These are phyloP conservation scores for Gnatocerus cornutus DNA, from an alignment of 2,888 invertebrate species.

Conservation along the genomic window DNA sequence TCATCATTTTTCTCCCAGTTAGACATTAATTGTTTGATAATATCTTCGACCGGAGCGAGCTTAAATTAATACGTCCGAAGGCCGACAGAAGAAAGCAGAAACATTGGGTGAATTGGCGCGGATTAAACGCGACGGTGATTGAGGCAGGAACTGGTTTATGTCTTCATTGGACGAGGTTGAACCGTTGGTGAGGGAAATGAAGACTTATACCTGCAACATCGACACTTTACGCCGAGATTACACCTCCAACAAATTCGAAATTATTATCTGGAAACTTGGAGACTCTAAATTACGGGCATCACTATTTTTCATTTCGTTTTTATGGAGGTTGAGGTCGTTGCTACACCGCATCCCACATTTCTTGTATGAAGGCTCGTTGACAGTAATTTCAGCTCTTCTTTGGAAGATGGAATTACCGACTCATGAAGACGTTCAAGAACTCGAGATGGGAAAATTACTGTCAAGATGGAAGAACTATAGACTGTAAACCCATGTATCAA, in stretches of 20 bases:
- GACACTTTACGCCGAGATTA: background rate
- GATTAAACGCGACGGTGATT: slow-evolving; percentile 17
- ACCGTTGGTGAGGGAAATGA: slow-evolving; percentile 3
- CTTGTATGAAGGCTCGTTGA: background rate
- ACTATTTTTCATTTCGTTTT: background rate
- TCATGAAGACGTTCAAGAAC: too few species aligned
- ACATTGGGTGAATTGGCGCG: slow-evolving; percentile 14
- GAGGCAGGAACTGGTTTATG: slow-evolving; percentile 11
- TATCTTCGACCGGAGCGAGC: slow-evolving; percentile 22
- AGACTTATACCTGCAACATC: slow-evolving; percentile 1
- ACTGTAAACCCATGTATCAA: background rate
- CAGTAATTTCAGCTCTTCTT: slow-evolving; percentile 2
- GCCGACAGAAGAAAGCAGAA: slow-evolving; percentile 17
- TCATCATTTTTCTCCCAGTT: slow-evolving; percentile 36
- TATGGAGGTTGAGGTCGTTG: too few species aligned
- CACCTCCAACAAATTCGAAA: background rate
- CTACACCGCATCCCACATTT: background rate
- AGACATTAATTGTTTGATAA: slow-evolving; percentile 44
- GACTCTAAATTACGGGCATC: background rate
- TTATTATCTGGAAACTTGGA: background rate
- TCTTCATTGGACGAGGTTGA: slow-evolving; percentile 4
- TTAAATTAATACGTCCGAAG: slow-evolving; percentile 25
- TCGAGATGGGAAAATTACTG: background rate
- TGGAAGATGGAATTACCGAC: background rate
- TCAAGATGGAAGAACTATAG: background rate